These are phyloP conservation scores for Paradoxurus hermaphroditus DNA, from an alignment of 2,113 vertebrate species.

Conservation along the genomic window DNA sequence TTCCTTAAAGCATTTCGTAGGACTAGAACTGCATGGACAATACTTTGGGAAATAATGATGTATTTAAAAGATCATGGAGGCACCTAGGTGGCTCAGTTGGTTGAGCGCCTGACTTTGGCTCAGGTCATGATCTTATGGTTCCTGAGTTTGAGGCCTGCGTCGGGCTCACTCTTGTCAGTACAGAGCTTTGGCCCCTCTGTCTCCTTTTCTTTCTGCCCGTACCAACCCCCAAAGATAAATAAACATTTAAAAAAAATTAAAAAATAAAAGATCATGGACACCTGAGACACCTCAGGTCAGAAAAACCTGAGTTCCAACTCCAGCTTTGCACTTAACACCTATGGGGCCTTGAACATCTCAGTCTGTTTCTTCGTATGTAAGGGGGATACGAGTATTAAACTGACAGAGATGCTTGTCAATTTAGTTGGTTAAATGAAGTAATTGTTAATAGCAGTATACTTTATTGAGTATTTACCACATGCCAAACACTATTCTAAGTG, in stretches of 20 bases:
- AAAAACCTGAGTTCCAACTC: background rate
- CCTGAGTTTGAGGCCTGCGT: too few relatives aligned
- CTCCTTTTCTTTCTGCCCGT: too few relatives aligned
- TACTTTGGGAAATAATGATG: background rate
- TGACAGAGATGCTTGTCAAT: background rate
- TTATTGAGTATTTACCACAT: background rate
- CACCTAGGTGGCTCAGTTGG: too few relatives aligned
- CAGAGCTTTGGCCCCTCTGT: too few relatives aligned
- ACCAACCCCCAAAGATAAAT: too few relatives aligned
- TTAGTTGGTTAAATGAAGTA: background rate
- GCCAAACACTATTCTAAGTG: background rate
- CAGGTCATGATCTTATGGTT: too few relatives aligned
- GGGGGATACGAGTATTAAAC: background rate
- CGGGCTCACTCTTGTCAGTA: too few relatives aligned
- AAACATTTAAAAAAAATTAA: background rate
- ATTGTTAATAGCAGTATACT: background rate
- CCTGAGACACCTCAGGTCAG: background rate
- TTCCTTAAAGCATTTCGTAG: background rate
- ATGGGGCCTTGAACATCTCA: background rate
- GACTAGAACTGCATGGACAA: background rate
- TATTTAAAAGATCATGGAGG: background rate
- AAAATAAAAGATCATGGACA: background rate
- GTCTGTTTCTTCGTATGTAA: background rate
- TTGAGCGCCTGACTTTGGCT: too few relatives aligned
- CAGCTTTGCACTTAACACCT: background rate